Evolutionary conservation across 64 coral and sea anemone genomes (phyloP).

Genomic region (Orbicella faveolata): DNA sequence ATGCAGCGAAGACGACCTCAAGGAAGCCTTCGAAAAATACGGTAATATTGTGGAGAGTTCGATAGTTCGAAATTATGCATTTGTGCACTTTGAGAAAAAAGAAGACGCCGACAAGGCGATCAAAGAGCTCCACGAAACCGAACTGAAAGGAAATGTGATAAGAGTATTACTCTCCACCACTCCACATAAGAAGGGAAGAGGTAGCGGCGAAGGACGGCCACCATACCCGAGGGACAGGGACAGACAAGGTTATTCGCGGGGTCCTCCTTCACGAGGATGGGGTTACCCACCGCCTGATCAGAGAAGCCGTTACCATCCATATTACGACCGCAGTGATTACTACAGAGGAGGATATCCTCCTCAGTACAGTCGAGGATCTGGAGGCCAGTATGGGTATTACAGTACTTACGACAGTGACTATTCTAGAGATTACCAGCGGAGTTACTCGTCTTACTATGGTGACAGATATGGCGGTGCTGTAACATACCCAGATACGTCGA

Average conservation of each 20-base stretch:
- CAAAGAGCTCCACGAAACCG: constrained; percentile 72
- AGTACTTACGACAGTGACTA: constrained; percentile 36
- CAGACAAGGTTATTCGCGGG: background rate
- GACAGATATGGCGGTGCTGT: constrained; percentile 31
- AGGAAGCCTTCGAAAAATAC: constrained; percentile 75
- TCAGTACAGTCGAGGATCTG: constrained; percentile 6
- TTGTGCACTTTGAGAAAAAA: constrained; percentile 79
- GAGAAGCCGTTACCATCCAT: constrained; percentile 34
- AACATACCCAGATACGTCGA: constrained; percentile 14
- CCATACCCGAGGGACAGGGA: constrained; percentile 15
- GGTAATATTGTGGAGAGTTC: constrained; percentile 62
- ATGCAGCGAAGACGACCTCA: constrained; percentile 69
- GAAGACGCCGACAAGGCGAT: constrained; percentile 82
- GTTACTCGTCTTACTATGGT: background rate
- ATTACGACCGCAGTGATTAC: constrained; percentile 15
- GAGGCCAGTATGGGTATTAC: constrained; percentile 17
- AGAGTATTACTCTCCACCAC: constrained; percentile 77
- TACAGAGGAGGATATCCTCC: background rate
- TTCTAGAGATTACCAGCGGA: background rate
- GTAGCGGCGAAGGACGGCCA: background rate
- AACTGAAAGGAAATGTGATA: constrained; percentile 69
- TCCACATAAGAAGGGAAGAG: constrained; percentile 72
- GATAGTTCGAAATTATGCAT: constrained; percentile 67
- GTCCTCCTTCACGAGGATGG: constrained; percentile 4
- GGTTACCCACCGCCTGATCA: background rate